Percentiles rank a stretch among this genome's conserved stretches.
Conservation (phyloP, 1,140 invertebrate species). For the Achatina immaculata region DNA sequence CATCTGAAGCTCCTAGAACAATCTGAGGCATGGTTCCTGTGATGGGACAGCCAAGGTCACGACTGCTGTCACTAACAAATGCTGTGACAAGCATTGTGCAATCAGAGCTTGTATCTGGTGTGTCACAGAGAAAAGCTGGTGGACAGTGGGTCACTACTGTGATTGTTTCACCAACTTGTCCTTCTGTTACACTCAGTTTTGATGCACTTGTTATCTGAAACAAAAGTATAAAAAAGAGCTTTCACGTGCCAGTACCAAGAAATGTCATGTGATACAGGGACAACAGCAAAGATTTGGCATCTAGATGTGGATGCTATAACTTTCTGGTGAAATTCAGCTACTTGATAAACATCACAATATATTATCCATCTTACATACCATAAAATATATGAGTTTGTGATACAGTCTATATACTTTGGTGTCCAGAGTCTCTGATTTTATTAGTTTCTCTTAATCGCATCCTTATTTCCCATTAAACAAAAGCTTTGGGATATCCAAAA, state of each 20-base stretch:
- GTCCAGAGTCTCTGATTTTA: too few species aligned
- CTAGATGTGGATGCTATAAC: too few species aligned
- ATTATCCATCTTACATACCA: too few species aligned
- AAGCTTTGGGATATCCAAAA: too few species aligned
- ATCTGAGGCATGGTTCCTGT: conserved; percentile 39
- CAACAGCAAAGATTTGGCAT: too few species aligned
- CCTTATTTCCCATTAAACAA: too few species aligned
- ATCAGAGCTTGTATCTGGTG: conserved; percentile 21
- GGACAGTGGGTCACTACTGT: conserved; percentile 35
- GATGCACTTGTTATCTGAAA: conserved; percentile 40
- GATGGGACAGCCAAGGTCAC: conserved; percentile 30
- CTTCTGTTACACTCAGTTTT: conserved; percentile 43
- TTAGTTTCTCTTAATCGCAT: too few species aligned
- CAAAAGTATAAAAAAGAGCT: background rate
- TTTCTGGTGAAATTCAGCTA: background rate
- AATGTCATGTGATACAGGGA: too few species aligned
- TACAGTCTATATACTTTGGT: too few species aligned
- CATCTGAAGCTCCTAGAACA: conserved; percentile 33
- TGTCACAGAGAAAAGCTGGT: conserved; percentile 50
- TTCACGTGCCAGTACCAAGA: too few species aligned
- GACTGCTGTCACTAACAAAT: background rate
- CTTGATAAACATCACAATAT: too few species aligned
- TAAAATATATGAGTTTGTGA: too few species aligned
- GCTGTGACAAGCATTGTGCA: conserved; percentile 39
- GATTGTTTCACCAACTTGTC: conserved; percentile 32